Evolutionary conservation across 2,113 vertebrate species (phyloP), one percentile per base, ranked within the genome.

Genomic region (Chroicocephalus ridibundus): DNA sequence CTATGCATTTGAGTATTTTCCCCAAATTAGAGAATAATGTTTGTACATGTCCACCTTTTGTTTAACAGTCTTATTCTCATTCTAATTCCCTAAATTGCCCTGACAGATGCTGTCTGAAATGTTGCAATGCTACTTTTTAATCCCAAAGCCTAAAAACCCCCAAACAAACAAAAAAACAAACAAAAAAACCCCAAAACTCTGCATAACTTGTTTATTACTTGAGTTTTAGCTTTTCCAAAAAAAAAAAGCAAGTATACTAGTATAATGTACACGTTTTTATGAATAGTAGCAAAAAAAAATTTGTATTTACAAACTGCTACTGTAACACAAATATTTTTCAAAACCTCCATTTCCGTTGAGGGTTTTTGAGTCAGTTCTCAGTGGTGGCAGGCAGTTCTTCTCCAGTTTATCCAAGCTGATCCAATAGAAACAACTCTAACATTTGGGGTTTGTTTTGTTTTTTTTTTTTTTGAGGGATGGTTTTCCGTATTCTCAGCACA

Each of bases 381-480:
- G 46, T 32, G 20, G 31, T 38, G 21, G 6, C 12, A 52, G 20
- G 3, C 7, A 44, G 51, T 14, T 72, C 6, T 27, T 68, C 24
- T 52, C 6, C 7, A 65, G 6, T 64, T 51, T 61, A 51, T 26
- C 11, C 1, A 49, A 76, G 12, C 6, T 1, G 3, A 17, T 19
- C 7, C 14, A 64, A 19, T 13, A 5, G 15, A 86, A 80, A 49
- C 1, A 32, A 13, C 14, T 29, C 3, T 17, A 20, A 10, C 52
- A 47, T 47, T 22, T 47, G 22, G 47, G 47, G 10, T 5, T 19
- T 46, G 9, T 21, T 13, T 7, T 11, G 7, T 15, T 12, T 16
- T 7, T 38, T 40, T 40, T 34, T 27, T 54, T 44, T 36, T 32
- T 1, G 3, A 52, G 9, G 12, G 8, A 13, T 65, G 1, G 1